Percentiles rank a stretch among this genome's conserved stretches.
Evolutionary conservation across 2,113 vertebrate genomes (phyloP).

Genomic region (Epinephelus fuscoguttatus): DNA sequence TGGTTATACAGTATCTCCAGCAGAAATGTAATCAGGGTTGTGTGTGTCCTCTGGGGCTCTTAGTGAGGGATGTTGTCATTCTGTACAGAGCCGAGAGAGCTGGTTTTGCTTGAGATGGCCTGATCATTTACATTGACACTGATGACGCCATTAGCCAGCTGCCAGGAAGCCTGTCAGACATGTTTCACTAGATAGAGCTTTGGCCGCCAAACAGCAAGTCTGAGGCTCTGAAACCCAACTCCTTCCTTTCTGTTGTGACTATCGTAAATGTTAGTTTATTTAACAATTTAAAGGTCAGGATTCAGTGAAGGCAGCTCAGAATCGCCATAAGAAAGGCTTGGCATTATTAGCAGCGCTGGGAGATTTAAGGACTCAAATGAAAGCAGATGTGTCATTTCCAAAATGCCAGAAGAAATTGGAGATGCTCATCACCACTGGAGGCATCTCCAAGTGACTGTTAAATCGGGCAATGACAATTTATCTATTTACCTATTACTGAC

Average conservation of each 20-base stretch:
- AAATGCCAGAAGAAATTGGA: slow-evolving; percentile 53
- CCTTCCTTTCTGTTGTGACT: slow-evolving; percentile 2
- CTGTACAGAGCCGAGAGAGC: slow-evolving; percentile 46
- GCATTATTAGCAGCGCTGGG: slow-evolving; percentile 40
- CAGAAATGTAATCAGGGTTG: slow-evolving; percentile 66
- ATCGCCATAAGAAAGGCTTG: slow-evolving; percentile 39
- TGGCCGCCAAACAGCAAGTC: background rate
- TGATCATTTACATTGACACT: slow-evolving; percentile 79
- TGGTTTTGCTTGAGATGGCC: slow-evolving; percentile 63
- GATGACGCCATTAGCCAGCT: slow-evolving; percentile 80
- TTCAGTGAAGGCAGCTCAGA: slow-evolving; percentile 28
- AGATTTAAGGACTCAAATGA: slow-evolving; percentile 30
- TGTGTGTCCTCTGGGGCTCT: slow-evolving; percentile 59
- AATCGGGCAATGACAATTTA: slow-evolving; percentile 19
- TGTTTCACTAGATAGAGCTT: slow-evolving; percentile 48
- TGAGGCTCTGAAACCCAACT: slow-evolving; percentile 19
- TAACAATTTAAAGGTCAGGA: slow-evolving; percentile 48
- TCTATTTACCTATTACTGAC: slow-evolving; percentile 20
- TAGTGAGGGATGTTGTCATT: slow-evolving; percentile 68
- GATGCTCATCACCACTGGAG: slow-evolving; percentile 25
- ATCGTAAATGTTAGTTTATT: slow-evolving; percentile 44
- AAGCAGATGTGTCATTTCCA: slow-evolving; percentile 57
- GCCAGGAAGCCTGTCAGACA: slow-evolving; percentile 68
- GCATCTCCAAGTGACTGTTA: slow-evolving; percentile 23
- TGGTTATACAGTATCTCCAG: slow-evolving; percentile 49